phyloP scores from a whole-genome alignment of 1,140 invertebrate species.

The Platyura marginata region DNA sequence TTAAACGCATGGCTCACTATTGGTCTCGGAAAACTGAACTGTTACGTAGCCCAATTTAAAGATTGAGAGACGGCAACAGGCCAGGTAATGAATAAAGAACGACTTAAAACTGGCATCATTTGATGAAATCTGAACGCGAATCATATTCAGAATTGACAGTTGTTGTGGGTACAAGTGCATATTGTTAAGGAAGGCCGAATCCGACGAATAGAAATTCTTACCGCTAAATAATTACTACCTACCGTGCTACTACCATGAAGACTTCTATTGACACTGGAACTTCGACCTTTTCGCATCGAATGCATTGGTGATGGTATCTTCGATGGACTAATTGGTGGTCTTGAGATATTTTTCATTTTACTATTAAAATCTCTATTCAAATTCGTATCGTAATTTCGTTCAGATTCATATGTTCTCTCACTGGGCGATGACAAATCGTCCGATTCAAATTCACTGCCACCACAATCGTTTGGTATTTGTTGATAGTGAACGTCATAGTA shows the following conservation, averaged over 20 bases:
- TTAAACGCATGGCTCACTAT: too few species aligned
- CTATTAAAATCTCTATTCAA: conserved; percentile 7
- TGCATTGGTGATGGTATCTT: conserved; percentile 41
- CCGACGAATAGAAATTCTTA: too few species aligned
- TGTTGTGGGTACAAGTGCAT: too few species aligned
- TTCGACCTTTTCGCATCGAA: conserved; percentile 27
- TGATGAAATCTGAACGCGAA: too few species aligned
- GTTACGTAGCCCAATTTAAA: too few species aligned
- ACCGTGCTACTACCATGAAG: neutral
- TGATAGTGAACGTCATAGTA: conserved; percentile 9
- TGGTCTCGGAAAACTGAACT: too few species aligned
- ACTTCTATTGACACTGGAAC: conserved; percentile 23
- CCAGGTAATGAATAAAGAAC: too few species aligned
- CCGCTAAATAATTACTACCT: too few species aligned
- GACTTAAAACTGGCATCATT: too few species aligned
- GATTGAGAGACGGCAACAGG: too few species aligned
- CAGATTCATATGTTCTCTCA: neutral
- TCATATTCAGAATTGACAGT: too few species aligned
- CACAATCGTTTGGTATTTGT: conserved; percentile 9
- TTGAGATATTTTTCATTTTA: conserved; percentile 16
- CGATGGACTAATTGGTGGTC: conserved; percentile 38
- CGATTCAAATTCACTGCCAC: conserved; percentile 12
- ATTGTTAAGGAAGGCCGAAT: too few species aligned
- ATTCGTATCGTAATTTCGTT: neutral
- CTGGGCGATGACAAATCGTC: conserved; percentile 14